These are phyloP conservation scores for Neogobius melanostomus DNA, from an alignment of 2,113 vertebrate genomes.

Conservation along the genomic window DNA sequence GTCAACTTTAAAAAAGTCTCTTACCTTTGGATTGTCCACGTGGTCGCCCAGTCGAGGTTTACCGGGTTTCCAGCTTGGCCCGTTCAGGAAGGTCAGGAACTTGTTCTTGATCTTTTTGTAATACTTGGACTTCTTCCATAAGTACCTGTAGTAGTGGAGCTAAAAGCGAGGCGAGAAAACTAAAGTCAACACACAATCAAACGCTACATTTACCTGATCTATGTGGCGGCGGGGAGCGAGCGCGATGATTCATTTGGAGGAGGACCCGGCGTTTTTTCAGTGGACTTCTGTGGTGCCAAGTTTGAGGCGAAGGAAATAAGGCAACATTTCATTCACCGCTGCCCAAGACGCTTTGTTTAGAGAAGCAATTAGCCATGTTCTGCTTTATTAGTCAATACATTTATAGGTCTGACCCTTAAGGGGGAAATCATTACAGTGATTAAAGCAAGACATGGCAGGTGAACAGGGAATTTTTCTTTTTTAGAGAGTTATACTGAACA, in stretches of 20 bases:
- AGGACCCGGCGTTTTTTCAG: slow-evolving; percentile 44
- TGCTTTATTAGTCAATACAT: no score
- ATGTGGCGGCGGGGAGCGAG: slow-evolving; percentile 15
- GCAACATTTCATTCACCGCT: slow-evolving; percentile 54
- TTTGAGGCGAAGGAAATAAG: slow-evolving; percentile 57
- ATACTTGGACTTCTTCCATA: slow-evolving; percentile 80
- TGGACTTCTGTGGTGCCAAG: slow-evolving; percentile 24
- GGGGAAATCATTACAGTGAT: no score
- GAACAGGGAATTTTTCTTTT: no score
- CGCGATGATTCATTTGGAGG: slow-evolving; percentile 26
- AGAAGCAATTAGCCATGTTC: no score
- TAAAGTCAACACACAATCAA: slow-evolving; percentile 33
- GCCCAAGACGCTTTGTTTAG: slow-evolving; percentile 64
- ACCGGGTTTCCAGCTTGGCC: slow-evolving; percentile 90
- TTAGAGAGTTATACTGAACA: no score
- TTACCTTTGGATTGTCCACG: slow-evolving; percentile 81
- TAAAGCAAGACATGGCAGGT: no score
- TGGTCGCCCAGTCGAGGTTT: slow-evolving; percentile 86
- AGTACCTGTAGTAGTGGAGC: slow-evolving; percentile 81
- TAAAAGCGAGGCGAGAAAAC: slow-evolving; percentile 51
- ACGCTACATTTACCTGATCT: slow-evolving; percentile 23
- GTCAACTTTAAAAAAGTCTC: slow-evolving; percentile 4
- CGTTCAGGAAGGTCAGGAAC: slow-evolving; percentile 86
- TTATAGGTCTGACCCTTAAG: no score
- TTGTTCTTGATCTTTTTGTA: slow-evolving; percentile 82